These are phyloP conservation scores for Harmothoe impar DNA, from an alignment of 2,888 invertebrate species.

Conservation along the genomic window DNA sequence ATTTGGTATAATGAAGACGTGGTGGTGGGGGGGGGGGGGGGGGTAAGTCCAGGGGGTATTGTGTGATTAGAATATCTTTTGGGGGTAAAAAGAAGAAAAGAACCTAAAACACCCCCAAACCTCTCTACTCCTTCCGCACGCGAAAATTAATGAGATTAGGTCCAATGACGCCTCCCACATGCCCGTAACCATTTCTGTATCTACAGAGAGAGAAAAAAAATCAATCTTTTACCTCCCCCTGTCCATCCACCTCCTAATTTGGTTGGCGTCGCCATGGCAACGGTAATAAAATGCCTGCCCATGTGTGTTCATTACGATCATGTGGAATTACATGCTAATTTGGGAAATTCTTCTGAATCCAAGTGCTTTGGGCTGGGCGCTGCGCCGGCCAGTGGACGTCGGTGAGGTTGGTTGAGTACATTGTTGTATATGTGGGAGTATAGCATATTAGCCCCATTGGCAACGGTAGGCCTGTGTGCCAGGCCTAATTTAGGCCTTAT, in stretches of 20 bases:
- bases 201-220: slow-evolving; percentile 37
- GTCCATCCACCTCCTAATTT: slow-evolving; percentile 54
- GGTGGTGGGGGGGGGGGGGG: background rate
- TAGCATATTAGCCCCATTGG: slow-evolving; percentile 36
- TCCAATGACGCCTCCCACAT: background rate
- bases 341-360: slow-evolving; percentile 61
- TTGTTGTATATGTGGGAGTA: slow-evolving; percentile 38
- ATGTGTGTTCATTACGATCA: slow-evolving; percentile 62
- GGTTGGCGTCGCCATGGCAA: slow-evolving; percentile 59
- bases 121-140: background rate
- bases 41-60: background rate
- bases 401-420: background rate
- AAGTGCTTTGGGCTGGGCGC: slow-evolving; percentile 6
- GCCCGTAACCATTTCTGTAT: slow-evolving; percentile 50
- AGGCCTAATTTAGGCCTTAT: background rate
- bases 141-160: slow-evolving; percentile 52
- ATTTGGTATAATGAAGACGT: background rate
- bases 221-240: slow-evolving; percentile 52
- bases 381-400: background rate
- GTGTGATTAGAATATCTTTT: background rate
- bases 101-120: background rate
- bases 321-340: slow-evolving; percentile 62
- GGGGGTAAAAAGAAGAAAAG: background rate
- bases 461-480: background rate
- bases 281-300: slow-evolving; percentile 60